These are phyloP conservation scores for Epinephelus cyanopodus DNA, from an alignment of 2,113 vertebrate species.

Conservation along the genomic window DNA sequence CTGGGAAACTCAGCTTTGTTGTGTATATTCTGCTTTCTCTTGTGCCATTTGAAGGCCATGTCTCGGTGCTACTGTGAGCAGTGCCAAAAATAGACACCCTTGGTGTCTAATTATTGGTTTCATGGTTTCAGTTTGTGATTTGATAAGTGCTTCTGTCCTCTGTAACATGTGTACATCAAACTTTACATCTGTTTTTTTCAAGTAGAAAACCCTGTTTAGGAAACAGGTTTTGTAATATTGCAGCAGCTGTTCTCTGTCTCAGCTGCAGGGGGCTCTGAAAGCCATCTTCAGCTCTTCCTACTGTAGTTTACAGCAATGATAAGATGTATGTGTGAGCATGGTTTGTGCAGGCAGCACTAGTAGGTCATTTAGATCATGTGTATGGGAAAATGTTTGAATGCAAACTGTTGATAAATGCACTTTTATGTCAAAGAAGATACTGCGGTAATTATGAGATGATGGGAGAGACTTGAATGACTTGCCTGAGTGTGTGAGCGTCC, in stretches of 20 bases:
- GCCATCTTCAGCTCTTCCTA: constrained; percentile 41
- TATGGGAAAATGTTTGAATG: constrained; percentile 50
- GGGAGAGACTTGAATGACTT: constrained; percentile 49
- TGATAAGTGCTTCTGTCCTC: constrained; percentile 51
- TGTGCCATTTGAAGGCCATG: constrained; percentile 68
- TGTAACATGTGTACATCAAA: constrained; percentile 53
- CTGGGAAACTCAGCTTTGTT: constrained; percentile 50
- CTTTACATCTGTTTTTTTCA: constrained; percentile 38
- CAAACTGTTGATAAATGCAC: constrained; percentile 52
- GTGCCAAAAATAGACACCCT: constrained; percentile 57
- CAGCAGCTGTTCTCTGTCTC: constrained; percentile 52
- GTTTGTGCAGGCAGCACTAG: constrained; percentile 34
- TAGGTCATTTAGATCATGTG: constrained; percentile 27
- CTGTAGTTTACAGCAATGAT: constrained; percentile 42
- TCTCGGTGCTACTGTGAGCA: constrained; percentile 75
- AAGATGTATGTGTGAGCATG: constrained; percentile 48
- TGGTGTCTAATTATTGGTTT: constrained; percentile 50
- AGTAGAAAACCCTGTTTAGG: constrained; percentile 50
- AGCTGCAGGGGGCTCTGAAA: constrained; percentile 55
- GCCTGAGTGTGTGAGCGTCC: constrained; percentile 37
- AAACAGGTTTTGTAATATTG: constrained; percentile 58
- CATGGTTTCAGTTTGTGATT: constrained; percentile 53
- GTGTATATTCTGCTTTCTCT: constrained; percentile 57
- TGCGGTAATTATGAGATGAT: constrained; percentile 25
- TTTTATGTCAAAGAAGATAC: constrained; percentile 51